Base-by-base conservation (phyloP, 2,113 vertebrate genomes). In the Melanerpes aurifrons region DNA sequence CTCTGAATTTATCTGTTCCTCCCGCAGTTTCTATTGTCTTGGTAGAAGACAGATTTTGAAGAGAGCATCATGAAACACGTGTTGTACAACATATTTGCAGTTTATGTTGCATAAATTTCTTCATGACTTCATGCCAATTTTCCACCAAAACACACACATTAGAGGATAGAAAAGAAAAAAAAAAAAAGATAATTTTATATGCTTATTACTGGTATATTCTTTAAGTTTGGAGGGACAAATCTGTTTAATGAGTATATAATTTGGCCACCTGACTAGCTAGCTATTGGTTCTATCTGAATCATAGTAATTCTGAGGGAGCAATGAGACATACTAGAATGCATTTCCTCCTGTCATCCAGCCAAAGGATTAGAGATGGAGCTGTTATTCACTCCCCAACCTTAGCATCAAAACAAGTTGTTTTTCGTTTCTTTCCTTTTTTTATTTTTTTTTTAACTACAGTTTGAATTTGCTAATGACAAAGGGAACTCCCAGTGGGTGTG, bases 401-500 rank as follows among this genome's bases (percentile, higher is more conserved):
- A 92, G 86, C 90, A 88, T 88, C 94, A 84, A 95, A 96, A 91
- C 56, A 81, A 90, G 47, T 48, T 48, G 18, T 17, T 17, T 48
- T 47, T 21, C 21, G 50, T 24, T 53, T 50, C 24, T 53, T 22
- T 24, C 24, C 8, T 21, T 24, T 22, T 53, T 40, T 32, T 7
- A 35, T 32, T n/a, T 32, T 82, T 82, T 91, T 85, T 74, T 18
- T 35, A 85, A 89, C 85, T 95, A 62, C 3, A 8, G 28, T 94
- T 82, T 86, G 82, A 80, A 92, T 92, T 96, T 95, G 54, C 54
- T 95, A 91, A 93, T 95, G 48, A 88, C 70, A 87, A 90, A 91
- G 45, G 82, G 73, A 92, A 93, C 82, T 95, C 94, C 92, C 68
- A 69, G 78, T 90, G 90, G 95, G 63, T 92, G 94, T 94, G 86